Conservation (phyloP, 92 coral and sea anemone genomes). For the Heteractis magnifica region DNA sequence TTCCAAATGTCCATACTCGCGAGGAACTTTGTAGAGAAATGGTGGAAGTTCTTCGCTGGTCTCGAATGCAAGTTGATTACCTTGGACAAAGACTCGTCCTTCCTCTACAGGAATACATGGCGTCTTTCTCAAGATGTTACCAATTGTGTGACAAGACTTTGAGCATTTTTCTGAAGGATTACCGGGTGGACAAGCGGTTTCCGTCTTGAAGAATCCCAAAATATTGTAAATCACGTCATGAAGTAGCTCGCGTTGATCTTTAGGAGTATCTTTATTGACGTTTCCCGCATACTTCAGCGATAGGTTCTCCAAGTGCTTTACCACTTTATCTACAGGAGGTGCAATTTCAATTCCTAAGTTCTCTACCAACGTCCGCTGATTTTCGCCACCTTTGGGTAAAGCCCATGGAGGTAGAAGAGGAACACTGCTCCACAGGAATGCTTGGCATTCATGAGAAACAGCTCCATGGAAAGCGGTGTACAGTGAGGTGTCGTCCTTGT, state of each 20-base stretch:
- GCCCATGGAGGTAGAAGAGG: slow-evolving; percentile 87
- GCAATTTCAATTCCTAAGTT: slow-evolving; percentile 74
- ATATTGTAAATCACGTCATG: slow-evolving; percentile 78
- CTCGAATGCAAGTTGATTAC: slow-evolving; percentile 81
- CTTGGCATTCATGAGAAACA: slow-evolving; percentile 76
- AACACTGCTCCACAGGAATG: slow-evolving; percentile 77
- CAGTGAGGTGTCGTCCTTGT: slow-evolving; percentile 57
- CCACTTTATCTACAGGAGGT: slow-evolving; percentile 82
- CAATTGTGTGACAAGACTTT: slow-evolving; percentile 71
- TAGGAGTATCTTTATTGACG: slow-evolving; percentile 84
- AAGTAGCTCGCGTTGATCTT: slow-evolving; percentile 80
- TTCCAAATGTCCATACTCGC: slow-evolving; percentile 88
- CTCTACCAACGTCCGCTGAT: slow-evolving; percentile 48
- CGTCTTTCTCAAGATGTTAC: slow-evolving; percentile 59
- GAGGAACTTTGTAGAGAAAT: slow-evolving; percentile 88
- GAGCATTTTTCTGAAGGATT: slow-evolving; percentile 68
- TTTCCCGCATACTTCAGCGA: slow-evolving; percentile 73
- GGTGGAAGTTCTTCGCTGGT: slow-evolving; percentile 74
- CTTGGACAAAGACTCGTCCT: slow-evolving; percentile 79
- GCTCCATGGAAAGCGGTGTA: slow-evolving; percentile 86
- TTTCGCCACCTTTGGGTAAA: slow-evolving; percentile 60
- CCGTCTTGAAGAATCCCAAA: slow-evolving; percentile 71
- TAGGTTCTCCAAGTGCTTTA: slow-evolving; percentile 74
- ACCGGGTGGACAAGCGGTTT: slow-evolving; percentile 60
- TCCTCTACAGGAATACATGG: slow-evolving; percentile 92